Conservation (phyloP, 1,140 invertebrate genomes). For the Cotesia vestalis region DNA sequence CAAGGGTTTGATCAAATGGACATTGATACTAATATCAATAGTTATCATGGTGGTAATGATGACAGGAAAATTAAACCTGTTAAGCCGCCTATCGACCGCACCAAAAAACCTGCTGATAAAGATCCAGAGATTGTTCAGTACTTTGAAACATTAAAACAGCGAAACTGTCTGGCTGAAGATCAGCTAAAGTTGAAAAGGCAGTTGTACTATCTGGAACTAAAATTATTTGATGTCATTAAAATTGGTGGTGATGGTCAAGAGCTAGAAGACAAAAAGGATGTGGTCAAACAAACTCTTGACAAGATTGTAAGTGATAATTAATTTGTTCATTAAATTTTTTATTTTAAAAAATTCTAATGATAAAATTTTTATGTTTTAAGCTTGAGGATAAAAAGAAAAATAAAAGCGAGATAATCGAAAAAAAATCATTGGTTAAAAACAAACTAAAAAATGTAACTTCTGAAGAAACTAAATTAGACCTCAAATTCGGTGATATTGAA, state of each 20-base stretch:
- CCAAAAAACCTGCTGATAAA: constrained; percentile 31
- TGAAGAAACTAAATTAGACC: too few species aligned
- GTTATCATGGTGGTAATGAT: not conserved
- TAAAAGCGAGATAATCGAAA: too few species aligned
- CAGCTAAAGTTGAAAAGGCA: constrained; percentile 45
- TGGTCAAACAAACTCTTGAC: constrained; percentile 24
- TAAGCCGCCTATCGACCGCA: constrained; percentile 27
- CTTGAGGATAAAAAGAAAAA: too few species aligned
- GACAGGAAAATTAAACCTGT: too few species aligned
- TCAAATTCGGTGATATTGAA: too few species aligned
- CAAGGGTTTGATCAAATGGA: constrained; percentile 7
- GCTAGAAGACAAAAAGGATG: constrained; percentile 27
- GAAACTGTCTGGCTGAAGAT: constrained; percentile 40
- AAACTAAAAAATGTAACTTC: too few species aligned
- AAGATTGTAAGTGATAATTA: constrained; percentile 36
- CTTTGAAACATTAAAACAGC: constrained; percentile 36
- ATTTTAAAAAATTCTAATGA: too few species aligned
- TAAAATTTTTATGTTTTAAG: too few species aligned
- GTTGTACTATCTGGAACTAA: constrained; percentile 42
- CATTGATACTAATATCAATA: not conserved
- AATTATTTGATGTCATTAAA: constrained; percentile 28
- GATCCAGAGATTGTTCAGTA: constrained; percentile 34
- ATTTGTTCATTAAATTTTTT: not conserved
- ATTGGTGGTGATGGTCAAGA: constrained; percentile 28
- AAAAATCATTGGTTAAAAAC: too few species aligned